Evolutionary conservation across 2,888 invertebrate species (phyloP).

Genomic region (Desoria tigrina): DNA sequence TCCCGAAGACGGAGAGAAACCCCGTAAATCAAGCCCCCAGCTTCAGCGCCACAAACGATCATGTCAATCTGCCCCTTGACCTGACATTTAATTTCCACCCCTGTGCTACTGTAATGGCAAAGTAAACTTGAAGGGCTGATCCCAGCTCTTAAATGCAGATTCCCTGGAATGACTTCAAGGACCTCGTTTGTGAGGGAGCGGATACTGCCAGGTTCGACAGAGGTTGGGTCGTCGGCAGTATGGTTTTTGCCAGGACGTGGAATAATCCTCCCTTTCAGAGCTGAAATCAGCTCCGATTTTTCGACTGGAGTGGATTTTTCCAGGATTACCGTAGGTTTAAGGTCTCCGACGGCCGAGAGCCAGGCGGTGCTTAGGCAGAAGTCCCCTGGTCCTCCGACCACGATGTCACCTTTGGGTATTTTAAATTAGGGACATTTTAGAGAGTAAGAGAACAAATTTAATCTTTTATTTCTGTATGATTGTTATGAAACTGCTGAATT

Average conservation of each 20-base stretch:
- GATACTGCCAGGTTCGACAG: no score
- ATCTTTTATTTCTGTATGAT: no score
- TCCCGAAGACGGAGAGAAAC: background rate
- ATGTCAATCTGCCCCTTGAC: background rate
- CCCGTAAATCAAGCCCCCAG: background rate
- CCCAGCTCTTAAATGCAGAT: background rate
- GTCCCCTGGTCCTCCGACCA: background rate
- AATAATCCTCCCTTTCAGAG: background rate
- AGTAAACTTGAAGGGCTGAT: background rate
- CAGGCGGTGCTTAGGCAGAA: background rate
- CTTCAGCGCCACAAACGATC: conserved; percentile 2
- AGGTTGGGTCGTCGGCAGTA: background rate
- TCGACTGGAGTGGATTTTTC: background rate
- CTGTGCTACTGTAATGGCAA: background rate
- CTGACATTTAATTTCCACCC: background rate
- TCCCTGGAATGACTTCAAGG: background rate
- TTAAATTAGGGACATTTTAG: no score
- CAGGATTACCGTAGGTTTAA: background rate
- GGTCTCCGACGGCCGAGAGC: background rate
- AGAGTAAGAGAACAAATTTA: no score
- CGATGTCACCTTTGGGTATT: background rate
- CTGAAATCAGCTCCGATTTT: background rate
- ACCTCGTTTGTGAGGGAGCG: no score
- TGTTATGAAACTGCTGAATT: no score
- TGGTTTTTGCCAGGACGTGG: background rate